Conservation (phyloP, 92 coral and sea anemone genomes). For the Heteractis magnifica region DNA sequence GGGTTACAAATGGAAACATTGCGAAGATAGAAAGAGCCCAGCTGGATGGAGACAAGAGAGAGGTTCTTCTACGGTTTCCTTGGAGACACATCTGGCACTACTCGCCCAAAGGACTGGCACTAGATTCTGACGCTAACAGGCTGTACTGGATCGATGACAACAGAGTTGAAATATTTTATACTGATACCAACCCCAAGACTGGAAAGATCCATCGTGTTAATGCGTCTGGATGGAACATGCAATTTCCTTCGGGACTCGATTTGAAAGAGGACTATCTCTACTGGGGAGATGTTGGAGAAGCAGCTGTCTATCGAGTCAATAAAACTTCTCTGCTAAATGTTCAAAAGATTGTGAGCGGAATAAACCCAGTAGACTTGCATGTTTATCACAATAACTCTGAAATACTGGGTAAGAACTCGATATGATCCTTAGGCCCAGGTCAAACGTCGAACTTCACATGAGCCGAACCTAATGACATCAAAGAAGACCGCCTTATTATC, state of each 20-base stretch:
- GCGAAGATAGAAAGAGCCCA: constrained; percentile 16
- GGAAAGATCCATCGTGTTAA: background rate
- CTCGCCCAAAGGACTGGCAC: background rate
- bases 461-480: too few relatives aligned
- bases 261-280: constrained; percentile 25
- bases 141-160: constrained; percentile 19
- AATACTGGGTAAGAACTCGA: constrained; percentile 3
- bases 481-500: too few relatives aligned
- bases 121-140: constrained; percentile 22
- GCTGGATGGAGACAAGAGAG: constrained; percentile 22
- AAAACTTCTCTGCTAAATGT: constrained; percentile 5
- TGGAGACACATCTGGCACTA: background rate
- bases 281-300: background rate
- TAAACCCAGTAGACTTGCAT: constrained; percentile 27
- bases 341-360: constrained; percentile 14
- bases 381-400: constrained; percentile 26
- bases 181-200: background rate
- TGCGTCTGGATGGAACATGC: background rate
- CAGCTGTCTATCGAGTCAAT: constrained; percentile 23
- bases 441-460: too few relatives aligned
- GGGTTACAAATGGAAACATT: background rate
- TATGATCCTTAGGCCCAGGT: too few relatives aligned
- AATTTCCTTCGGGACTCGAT: background rate
- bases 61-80: background rate
- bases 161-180: constrained; percentile 11